Evolutionary conservation across 1,140 invertebrate species (phyloP).

Genomic region (Atta cephalotes): DNA sequence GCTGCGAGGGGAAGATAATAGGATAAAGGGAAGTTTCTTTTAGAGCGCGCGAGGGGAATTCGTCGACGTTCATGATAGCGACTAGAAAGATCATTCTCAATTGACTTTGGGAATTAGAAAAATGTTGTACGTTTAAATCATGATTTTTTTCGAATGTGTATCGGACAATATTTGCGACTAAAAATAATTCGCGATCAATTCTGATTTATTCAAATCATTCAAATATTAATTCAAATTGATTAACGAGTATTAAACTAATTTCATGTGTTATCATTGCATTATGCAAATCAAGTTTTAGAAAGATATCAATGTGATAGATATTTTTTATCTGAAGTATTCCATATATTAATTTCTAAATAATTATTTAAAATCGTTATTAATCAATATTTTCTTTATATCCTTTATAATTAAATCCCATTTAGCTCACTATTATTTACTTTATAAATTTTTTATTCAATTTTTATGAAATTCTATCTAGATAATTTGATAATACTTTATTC

Average conservation of each 20-base stretch:
- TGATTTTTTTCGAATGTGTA: neutral
- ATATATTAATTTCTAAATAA: neutral
- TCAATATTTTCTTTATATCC: neutral
- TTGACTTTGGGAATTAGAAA: slow-evolving; percentile 3
- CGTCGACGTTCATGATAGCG: slow-evolving; percentile 23
- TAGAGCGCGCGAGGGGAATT: slow-evolving; percentile 45
- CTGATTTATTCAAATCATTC: neutral
- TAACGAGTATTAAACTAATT: neutral
- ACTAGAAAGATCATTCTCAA: slow-evolving; percentile 22
- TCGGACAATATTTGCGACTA: neutral
- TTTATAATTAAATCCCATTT: no score
- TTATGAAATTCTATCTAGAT: no score
- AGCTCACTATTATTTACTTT: no score
- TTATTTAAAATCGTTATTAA: neutral
- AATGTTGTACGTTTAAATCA: slow-evolving; percentile 2
- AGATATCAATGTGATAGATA: neutral
- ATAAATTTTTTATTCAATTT: no score
- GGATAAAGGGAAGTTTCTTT: slow-evolving; percentile 62
- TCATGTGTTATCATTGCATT: neutral
- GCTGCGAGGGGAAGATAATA: slow-evolving; percentile 49
- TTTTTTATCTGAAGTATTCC: neutral
- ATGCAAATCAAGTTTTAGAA: neutral
- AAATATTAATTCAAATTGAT: neutral
- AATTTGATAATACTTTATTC: no score
- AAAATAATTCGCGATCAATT: neutral